Base-by-base conservation (phyloP, 2,113 vertebrate genomes). In the Grus americana region DNA sequence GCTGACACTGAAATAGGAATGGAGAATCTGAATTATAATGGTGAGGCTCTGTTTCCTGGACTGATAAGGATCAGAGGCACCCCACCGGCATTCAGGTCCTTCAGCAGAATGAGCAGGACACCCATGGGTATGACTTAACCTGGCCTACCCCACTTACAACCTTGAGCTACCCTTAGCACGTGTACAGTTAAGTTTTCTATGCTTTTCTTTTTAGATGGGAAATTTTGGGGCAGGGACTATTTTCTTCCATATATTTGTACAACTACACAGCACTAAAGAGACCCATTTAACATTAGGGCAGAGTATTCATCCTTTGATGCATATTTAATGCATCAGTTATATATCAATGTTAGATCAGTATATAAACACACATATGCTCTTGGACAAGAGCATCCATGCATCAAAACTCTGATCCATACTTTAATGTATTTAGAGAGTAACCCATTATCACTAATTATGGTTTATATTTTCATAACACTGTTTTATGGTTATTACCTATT, bases 401-500 rank as follows among this genome's bases (percentile, higher is more conserved):
- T 96, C 95, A 92, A 93, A 96, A 91, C 66, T 72, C 86, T 79
- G 91, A 91, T 91, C 86, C 80, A 75, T 87, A 82, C 87, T 93
- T 96, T 81, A 93, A 81, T 87, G 54, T 79, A 92, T 93, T 94
- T 94, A 96, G 76, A 89, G 94, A 96, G 87, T 92, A 95, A 94
- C 55, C 55, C 58, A 95, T 97, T 97, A 93, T 84, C 66, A 50
- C 80, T 95, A 94, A 97, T 96, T 95, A 95, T 73, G 55, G 86
- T 91, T 96, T 94, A 95, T 96, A 93, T 96, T 95, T 95, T 96
- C 86, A 90, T 95, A 96, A 96, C 90, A 82, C 29, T 55, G 66
- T 70, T 97, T 97, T 96, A 97, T 88, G 92, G 94, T 97, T 96
- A 97, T 97, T 97, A 89, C 78, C 71, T 85, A 92, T 87, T 95